phyloP scores from a whole-genome alignment of 2,888 invertebrate species.

The Acleris sparsana region DNA sequence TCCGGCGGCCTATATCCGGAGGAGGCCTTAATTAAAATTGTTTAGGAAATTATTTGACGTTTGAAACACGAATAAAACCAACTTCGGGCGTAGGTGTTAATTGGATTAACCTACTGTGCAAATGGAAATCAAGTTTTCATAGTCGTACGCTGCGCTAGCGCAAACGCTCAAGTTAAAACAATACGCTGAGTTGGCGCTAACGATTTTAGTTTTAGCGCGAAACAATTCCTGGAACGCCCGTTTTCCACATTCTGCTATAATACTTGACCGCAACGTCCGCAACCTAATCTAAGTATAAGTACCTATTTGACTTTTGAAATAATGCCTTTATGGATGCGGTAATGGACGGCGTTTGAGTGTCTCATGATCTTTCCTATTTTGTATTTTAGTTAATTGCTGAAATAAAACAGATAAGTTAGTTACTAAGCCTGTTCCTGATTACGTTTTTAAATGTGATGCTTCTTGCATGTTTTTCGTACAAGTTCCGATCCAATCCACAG shows the following conservation, averaged over 20 bases:
- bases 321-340: too few species aligned
- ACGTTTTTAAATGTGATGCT: too few species aligned
- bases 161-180: slow-evolving; percentile 49
- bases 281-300: not conserved
- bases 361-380: too few species aligned
- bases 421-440: too few species aligned
- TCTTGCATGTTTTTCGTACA: too few species aligned
- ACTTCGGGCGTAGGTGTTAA: slow-evolving; percentile 22
- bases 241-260: slow-evolving; percentile 7
- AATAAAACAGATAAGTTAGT: too few species aligned
- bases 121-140: slow-evolving; percentile 29
- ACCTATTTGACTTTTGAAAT: not conserved
- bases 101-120: slow-evolving; percentile 24
- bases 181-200: slow-evolving; percentile 48
- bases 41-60: slow-evolving; percentile 26
- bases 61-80: slow-evolving; percentile 20
- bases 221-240: slow-evolving; percentile 21
- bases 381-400: too few species aligned
- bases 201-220: slow-evolving; percentile 48
- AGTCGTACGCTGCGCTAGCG: slow-evolving; percentile 23
- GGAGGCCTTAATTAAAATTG: slow-evolving; percentile 34
- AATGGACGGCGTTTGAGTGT: too few species aligned
- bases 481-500: too few species aligned
- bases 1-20: slow-evolving; percentile 6
- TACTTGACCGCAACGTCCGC: slow-evolving; percentile 10